Base-by-base conservation (phyloP, 2,113 vertebrate species). In the Dissostichus mawsoni region DNA sequence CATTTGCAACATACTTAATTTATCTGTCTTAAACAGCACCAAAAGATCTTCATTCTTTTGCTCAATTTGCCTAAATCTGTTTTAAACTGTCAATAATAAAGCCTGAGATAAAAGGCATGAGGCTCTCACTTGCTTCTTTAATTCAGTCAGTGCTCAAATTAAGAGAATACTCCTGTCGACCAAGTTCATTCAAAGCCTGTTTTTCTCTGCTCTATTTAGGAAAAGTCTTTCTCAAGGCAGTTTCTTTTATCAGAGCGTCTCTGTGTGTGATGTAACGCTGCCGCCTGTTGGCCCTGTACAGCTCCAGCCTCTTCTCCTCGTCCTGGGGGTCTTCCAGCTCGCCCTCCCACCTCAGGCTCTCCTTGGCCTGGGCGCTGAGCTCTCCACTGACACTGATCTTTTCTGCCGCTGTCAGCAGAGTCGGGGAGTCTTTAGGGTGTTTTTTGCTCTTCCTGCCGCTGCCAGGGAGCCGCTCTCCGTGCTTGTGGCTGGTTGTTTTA, bases 311-410 rank as follows among this genome's bases (percentile, higher is more conserved):
- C 69, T 96, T 92, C 50, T 94, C 92, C 78, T 98, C 97, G 1
- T 95, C 96, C 67, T 57, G 65, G 0, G 96, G 95, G 83, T 98
- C 96, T 0, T 96, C 82, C 47, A 97, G 93, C 47, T 89, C 62
- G 36, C 96, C 95, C 0, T 96, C 96, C 97, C 97, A 98, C 3
- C 96, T 91, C 66, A 98, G 94, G 58, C 95, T 97, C 67, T 96
- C 90, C 0, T 92, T 92, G 45, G 87, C 44, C 84, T 89, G 87
- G n/a, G 44, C 57, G 0, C 85, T 81, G 57, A 87, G 88, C 62
- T 7, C 78, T 6, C 70, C 20, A 1, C 20, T 4, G 11, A 8
- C 6, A n/a, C 41, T 25, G 6, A 11, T 61, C 66, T 62, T 65
- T 50, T 41, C 51, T 14, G 47, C 52, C 0, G 0, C 33, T 5